A percentile compares a stretch with the other conserved stretches of the same genome.
phyloP scores from a whole-genome alignment of 1,140 invertebrate genomes.

The Zeugodacus cucurbitae region DNA sequence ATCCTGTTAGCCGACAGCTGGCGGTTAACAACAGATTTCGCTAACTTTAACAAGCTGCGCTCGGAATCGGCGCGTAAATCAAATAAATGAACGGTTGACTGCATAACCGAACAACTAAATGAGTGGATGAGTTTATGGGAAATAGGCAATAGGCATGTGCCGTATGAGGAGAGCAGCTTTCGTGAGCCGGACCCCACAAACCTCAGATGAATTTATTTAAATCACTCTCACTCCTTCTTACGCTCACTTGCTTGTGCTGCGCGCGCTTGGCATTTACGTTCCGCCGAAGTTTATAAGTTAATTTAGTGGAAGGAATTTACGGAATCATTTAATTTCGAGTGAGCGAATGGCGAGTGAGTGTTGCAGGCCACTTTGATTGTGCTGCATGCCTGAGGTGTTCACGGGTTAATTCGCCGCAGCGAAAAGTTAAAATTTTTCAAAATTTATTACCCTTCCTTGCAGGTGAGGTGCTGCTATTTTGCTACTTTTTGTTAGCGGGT shows the following conservation, averaged over 20 bases:
- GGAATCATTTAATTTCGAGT: not conserved
- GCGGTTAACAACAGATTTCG: not conserved
- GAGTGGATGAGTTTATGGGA: not conserved
- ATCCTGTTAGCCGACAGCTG: conserved; percentile 14
- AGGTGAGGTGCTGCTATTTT: too few relatives aligned
- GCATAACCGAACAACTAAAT: not conserved
- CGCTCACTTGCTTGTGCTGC: too few relatives aligned
- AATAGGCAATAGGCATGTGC: not conserved
- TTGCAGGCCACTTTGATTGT: too few relatives aligned
- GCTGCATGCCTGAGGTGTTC: too few relatives aligned
- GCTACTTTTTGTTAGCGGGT: too few relatives aligned
- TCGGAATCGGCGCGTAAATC: not conserved
- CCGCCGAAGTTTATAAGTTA: not conserved
- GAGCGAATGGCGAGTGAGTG: not conserved
- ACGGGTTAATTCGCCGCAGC: not conserved
- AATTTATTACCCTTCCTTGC: too few relatives aligned
- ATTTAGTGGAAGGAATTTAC: not conserved
- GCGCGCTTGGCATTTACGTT: not conserved
- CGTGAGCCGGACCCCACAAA: not conserved
- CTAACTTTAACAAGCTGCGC: not conserved
- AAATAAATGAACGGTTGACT: conserved; percentile 21
- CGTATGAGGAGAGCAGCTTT: not conserved
- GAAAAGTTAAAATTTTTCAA: not conserved
- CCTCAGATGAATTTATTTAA: not conserved
- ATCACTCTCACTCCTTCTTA: not conserved